These are phyloP conservation scores for Elephantulus edwardii DNA, from an alignment of 2,113 vertebrate genomes.

Conservation along the genomic window DNA sequence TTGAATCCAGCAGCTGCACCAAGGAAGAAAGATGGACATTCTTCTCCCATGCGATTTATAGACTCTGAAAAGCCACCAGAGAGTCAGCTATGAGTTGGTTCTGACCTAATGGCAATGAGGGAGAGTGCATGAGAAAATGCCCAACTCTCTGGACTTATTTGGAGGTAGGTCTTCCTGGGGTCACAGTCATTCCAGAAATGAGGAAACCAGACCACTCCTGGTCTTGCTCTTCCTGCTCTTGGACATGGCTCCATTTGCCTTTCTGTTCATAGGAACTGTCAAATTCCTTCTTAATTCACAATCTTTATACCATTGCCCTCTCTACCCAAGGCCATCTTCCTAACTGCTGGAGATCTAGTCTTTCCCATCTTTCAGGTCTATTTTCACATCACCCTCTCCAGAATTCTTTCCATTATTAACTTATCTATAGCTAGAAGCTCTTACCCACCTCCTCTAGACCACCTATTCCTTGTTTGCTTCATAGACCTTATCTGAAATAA, in stretches of 20 bases:
- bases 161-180: not conserved
- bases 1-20: too few species aligned
- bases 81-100: too few species aligned
- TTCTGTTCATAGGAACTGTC: not conserved
- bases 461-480: not conserved
- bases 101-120: too few species aligned
- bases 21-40: too few species aligned
- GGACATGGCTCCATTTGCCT: not conserved
- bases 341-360: not conserved
- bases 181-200: too few species aligned
- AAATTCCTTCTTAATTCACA: not conserved
- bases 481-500: not conserved
- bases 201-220: not conserved
- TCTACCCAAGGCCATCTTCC: not conserved
- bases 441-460: rapidly evolving
- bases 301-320: not conserved
- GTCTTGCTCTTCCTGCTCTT: not conserved
- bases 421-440: not conserved
- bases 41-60: too few species aligned
- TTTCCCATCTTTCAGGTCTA: too few species aligned
- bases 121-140: not conserved
- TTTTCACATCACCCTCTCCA: not conserved
- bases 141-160: not conserved
- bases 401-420: not conserved
- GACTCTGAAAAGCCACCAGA: too few species aligned